Evolutionary conservation across 2,797 vertebrate species (phyloP).

Genomic region (Phoeniculus purpureus): DNA sequence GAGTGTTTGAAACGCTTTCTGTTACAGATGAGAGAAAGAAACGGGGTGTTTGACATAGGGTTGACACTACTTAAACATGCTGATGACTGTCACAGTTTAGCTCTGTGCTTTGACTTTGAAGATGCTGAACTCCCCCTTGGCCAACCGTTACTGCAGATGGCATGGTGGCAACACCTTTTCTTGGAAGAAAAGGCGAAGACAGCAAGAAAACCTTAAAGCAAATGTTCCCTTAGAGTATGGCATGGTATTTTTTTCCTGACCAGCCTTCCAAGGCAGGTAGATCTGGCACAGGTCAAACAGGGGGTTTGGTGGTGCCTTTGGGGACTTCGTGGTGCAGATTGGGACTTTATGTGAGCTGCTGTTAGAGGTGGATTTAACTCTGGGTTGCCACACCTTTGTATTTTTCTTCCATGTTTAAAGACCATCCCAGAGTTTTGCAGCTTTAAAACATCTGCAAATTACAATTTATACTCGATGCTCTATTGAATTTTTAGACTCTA

Average conservation of each 20-base stretch:
- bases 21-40: background rate
- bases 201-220: background rate
- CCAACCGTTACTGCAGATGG: background rate
- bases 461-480: background rate
- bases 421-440: background rate
- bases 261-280: background rate
- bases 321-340: background rate
- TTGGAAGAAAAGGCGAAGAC: background rate
- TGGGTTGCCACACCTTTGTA: background rate
- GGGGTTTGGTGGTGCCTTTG: background rate
- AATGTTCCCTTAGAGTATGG: background rate
- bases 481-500: background rate
- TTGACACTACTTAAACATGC: background rate
- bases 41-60: background rate
- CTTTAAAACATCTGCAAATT: background rate
- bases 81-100: background rate
- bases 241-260: background rate
- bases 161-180: background rate
- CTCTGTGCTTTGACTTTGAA: background rate
- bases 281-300: background rate
- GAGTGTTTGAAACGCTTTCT: background rate
- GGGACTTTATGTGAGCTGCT: background rate
- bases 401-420: background rate
- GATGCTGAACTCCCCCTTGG: background rate
- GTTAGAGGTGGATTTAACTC: background rate